phyloP scores from a whole-genome alignment of 2,113 vertebrate genomes.

The Tragulus kanchil region DNA sequence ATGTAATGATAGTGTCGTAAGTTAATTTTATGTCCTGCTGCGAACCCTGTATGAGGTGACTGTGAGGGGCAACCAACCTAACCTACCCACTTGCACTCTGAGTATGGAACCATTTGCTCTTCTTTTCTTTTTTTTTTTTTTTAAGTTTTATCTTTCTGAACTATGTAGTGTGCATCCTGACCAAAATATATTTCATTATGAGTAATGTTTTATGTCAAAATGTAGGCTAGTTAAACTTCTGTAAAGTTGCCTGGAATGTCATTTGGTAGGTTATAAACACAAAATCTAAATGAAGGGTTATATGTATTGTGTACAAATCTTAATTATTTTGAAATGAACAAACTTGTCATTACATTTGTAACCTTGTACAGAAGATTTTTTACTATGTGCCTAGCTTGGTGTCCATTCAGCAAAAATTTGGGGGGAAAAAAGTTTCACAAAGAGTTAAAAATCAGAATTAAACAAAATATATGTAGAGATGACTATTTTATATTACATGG shows the following conservation, averaged over 20 bases:
- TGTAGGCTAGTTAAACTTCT: conserved; percentile 88
- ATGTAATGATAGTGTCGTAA: conserved; percentile 75
- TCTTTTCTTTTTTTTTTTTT: conserved; percentile 11
- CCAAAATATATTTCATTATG: conserved; percentile 84
- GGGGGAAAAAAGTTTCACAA: conserved; percentile 89
- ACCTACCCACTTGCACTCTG: conserved; percentile 56
- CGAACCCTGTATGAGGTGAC: conserved; percentile 71
- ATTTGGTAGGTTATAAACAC: conserved; percentile 86
- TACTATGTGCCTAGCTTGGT: conserved; percentile 93
- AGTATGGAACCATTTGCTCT: conserved; percentile 75
- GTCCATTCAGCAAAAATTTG: conserved; percentile 90
- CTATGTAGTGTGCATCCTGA: conserved; percentile 84
- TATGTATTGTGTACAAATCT: conserved; percentile 85
- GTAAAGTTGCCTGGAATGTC: conserved; percentile 89
- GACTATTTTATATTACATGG: conserved; percentile 93
- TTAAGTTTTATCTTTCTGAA: conserved; percentile 79
- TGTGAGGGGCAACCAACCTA: conserved; percentile 54
- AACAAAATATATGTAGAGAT: conserved; percentile 91
- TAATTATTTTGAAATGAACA: conserved; percentile 83
- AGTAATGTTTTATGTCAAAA: conserved; percentile 85
- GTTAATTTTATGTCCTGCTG: conserved; percentile 73
- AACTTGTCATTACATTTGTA: conserved; percentile 88
- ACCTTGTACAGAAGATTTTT: conserved; percentile 91
- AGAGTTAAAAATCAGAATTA: conserved; percentile 86
- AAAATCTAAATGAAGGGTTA: conserved; percentile 86